A percentile compares a stretch with the other conserved stretches of the same genome.
Conservation (phyloP, 2,797 vertebrate species). For the Pogoniulus pusillus region DNA sequence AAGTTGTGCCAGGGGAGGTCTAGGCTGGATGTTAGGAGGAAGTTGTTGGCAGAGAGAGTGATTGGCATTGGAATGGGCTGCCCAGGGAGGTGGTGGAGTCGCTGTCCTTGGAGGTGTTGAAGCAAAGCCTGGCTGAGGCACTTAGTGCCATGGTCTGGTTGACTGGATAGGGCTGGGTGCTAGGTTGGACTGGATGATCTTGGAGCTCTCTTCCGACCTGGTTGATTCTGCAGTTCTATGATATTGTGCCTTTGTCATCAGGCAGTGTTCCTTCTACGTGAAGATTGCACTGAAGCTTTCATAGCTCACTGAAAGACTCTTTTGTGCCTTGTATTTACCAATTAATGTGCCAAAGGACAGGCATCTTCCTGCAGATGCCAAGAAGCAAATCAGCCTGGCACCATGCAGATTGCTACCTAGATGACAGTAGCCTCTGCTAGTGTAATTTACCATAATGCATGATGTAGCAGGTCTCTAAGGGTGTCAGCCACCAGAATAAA, state of each 20-base stretch:
- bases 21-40: too few relatives aligned
- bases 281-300: not conserved
- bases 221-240: too few relatives aligned
- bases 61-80: too few relatives aligned
- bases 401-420: not conserved
- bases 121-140: too few relatives aligned
- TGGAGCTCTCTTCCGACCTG: too few relatives aligned
- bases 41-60: too few relatives aligned
- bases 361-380: not conserved
- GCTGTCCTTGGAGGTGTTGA: too few relatives aligned
- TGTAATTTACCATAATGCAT: not conserved
- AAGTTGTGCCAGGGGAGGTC: too few relatives aligned
- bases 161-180: too few relatives aligned
- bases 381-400: not conserved
- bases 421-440: constrained; percentile 3
- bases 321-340: not conserved
- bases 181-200: too few relatives aligned
- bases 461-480: constrained; percentile 1
- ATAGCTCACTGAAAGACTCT: not conserved
- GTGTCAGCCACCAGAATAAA: constrained; percentile 34
- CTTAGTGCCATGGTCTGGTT: too few relatives aligned
- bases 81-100: too few relatives aligned
- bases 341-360: not conserved
- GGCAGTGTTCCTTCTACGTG: not conserved
- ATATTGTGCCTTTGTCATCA: not conserved